A percentile compares a stretch with the other conserved stretches of the same genome.
These are phyloP conservation scores for Tapera naevia DNA, from an alignment of 2,797 vertebrate genomes.

Conservation along the genomic window DNA sequence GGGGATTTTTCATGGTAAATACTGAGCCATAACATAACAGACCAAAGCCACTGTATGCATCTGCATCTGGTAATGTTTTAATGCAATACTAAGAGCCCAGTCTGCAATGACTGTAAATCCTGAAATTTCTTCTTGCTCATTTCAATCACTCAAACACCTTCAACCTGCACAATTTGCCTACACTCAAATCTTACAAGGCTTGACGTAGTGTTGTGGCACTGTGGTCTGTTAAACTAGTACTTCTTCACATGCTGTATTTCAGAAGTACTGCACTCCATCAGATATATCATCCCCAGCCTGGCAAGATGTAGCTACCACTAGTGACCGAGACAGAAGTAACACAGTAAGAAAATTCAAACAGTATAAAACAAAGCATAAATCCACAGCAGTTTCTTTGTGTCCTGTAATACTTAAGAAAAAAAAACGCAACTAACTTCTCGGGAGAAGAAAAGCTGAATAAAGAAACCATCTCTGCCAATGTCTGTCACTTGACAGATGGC, in stretches of 20 bases:
- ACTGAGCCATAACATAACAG: background rate
- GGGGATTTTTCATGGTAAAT: background rate
- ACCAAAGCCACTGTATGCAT: background rate
- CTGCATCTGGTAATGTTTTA: background rate
- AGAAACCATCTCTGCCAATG: background rate
- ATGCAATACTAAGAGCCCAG: background rate
- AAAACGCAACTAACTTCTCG: background rate
- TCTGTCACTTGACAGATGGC: conserved; percentile 3
- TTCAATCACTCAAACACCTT: background rate
- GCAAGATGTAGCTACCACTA: background rate
- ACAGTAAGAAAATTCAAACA: background rate
- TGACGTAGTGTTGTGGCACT: fast-evolving
- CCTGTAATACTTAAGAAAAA: background rate
- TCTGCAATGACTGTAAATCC: background rate
- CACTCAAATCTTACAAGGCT: background rate
- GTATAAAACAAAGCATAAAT: background rate
- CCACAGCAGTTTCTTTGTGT: background rate
- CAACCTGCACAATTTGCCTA: background rate
- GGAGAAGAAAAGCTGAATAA: background rate
- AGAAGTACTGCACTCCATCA: background rate
- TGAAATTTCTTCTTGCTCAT: background rate
- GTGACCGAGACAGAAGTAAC: background rate
- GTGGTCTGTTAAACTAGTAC: background rate
- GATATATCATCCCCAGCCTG: background rate
- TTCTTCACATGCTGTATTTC: background rate